These are phyloP conservation scores for Pseudochaenichthys georgianus DNA, from an alignment of 2,797 vertebrate species.

Conservation along the genomic window DNA sequence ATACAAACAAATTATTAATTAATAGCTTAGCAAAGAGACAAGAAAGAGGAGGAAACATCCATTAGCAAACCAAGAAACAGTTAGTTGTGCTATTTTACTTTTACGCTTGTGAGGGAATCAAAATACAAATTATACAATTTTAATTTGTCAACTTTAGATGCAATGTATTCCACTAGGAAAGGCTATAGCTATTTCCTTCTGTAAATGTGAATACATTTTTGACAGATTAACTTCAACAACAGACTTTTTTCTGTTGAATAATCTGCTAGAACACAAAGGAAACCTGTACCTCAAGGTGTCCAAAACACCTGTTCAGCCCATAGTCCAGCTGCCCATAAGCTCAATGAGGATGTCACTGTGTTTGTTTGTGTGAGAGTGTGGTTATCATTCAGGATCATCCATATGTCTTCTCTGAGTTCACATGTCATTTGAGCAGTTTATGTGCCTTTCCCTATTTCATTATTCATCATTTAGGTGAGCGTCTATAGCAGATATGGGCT, in stretches of 20 bases:
- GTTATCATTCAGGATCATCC: constrained; percentile 46
- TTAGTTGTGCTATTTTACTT: neutral
- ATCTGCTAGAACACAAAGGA: constrained; percentile 50
- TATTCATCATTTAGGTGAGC: constrained; percentile 83
- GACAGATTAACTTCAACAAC: neutral
- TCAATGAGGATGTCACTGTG: constrained; percentile 31
- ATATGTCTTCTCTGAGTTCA: constrained; percentile 64
- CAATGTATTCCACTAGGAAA: neutral
- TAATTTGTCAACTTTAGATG: neutral
- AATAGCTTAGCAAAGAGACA: neutral
- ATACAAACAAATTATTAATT: too few species aligned
- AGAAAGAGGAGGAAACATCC: neutral
- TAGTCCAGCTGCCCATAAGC: constrained; percentile 58
- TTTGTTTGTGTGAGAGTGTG: constrained; percentile 20
- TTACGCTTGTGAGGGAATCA: neutral
- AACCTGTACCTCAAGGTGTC: constrained; percentile 54
- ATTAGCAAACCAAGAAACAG: neutral
- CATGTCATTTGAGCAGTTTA: constrained; percentile 77
- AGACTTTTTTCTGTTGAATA: constrained; percentile 23
- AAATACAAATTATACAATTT: neutral
- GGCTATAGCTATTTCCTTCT: neutral
- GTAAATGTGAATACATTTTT: neutral
- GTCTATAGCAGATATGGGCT: constrained; percentile 78
- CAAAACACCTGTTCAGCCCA: constrained; percentile 47
- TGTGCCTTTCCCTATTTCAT: constrained; percentile 75